These are phyloP conservation scores for Gymnobelideus leadbeateri DNA, from an alignment of 2,113 vertebrate species.

Conservation along the genomic window DNA sequence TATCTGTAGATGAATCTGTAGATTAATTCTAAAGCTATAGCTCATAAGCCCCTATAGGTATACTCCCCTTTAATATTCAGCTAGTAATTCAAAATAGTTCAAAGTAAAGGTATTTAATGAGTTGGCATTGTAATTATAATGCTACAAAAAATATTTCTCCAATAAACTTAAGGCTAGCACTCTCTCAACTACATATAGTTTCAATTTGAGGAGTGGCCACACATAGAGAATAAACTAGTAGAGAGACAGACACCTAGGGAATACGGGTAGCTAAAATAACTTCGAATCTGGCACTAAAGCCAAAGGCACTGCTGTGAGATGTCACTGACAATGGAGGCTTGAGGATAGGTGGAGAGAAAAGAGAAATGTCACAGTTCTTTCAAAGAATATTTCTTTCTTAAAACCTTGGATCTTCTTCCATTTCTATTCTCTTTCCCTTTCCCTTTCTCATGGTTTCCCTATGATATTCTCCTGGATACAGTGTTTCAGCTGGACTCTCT, in stretches of 20 bases:
- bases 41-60: background rate
- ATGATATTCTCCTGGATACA: background rate
- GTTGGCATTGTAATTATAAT: background rate
- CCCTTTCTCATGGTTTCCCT: background rate
- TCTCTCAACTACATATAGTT: background rate
- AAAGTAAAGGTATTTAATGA: background rate
- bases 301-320: too few species aligned
- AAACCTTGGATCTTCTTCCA: too few species aligned
- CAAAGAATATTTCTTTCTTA: too few species aligned
- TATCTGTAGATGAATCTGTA: background rate
- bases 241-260: background rate
- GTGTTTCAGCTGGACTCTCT: background rate
- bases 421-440: background rate
- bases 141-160: background rate
- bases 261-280: background rate
- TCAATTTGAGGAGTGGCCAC: background rate
- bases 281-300: background rate
- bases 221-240: background rate
- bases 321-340: too few species aligned
- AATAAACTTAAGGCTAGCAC: background rate
- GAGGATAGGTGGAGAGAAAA: too few species aligned
- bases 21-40: background rate
- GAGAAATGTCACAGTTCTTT: too few species aligned
- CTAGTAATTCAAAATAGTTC: background rate
- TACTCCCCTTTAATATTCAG: background rate